phyloP scores from a whole-genome alignment of 2,113 vertebrate genomes.

The Apus apus region DNA sequence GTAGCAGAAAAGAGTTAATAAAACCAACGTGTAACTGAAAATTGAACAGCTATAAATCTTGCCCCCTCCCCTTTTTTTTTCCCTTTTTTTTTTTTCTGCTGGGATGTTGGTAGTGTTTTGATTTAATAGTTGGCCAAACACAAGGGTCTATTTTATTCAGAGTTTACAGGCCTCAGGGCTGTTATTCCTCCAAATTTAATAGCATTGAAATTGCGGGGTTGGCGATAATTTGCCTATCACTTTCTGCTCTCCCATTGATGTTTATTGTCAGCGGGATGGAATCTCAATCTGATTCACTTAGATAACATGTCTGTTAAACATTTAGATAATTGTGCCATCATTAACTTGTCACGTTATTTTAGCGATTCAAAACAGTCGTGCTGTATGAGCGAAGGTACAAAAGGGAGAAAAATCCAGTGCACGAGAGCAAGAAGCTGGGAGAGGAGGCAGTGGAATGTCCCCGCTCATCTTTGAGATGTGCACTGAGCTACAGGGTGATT shows the following conservation, averaged over 20 bases:
- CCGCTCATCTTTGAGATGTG: accelerated
- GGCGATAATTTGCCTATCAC: conserved; percentile 82
- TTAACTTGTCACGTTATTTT: conserved; percentile 99
- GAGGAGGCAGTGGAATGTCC: background rate
- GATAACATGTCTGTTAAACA: conserved; percentile 95
- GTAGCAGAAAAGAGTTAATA: conserved; percentile 58
- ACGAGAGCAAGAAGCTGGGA: background rate
- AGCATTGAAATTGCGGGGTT: conserved; percentile 87
- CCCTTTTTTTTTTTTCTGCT: conserved; percentile 24
- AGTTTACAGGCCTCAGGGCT: conserved; percentile 84
- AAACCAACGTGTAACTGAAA: conserved; percentile 69
- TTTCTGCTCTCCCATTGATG: conserved; percentile 81
- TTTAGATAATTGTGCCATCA: conserved; percentile 98
- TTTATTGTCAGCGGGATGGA: conserved; percentile 88
- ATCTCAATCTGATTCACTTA: conserved; percentile 93
- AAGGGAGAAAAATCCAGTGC: background rate
- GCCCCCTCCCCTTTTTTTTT: background rate
- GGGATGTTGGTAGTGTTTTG: conserved; percentile 83
- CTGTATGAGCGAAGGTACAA: conserved; percentile 69
- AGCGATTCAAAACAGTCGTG: conserved; percentile 85
- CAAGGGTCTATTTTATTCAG: conserved; percentile 85
- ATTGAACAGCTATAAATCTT: conserved; percentile 74
- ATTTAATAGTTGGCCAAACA: conserved; percentile 89
- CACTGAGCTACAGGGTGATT: accelerated
- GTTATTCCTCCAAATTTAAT: conserved; percentile 86